Base-by-base conservation (phyloP, 2,888 invertebrate genomes). In the Dryomyza anilis region DNA sequence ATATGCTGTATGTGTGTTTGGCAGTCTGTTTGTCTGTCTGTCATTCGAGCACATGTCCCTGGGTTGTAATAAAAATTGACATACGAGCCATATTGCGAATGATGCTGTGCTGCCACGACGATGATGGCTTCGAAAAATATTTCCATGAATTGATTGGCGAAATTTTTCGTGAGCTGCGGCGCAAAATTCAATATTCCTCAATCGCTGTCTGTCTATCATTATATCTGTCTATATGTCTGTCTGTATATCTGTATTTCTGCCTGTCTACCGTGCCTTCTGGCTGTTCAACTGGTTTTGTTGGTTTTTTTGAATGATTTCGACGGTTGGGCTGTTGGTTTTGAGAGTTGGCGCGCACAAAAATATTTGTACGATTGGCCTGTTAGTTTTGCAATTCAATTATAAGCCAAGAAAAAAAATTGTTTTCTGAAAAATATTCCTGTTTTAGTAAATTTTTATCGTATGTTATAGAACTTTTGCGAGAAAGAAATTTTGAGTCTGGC, bases 1-100 rank as follows among this genome's bases (percentile, higher is more conserved):
- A n/a, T 19, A 16, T 2, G 43, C 19, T 58, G n/a, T 25, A 3
- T 43, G 10, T 27, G 3, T 58, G 27, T 58, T 36, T 19, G 39
- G 12, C 39, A 8, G 33, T 33, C 33, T 7, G 39, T 39, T n/a
- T 7, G 39, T 39, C 39, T n/a, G 39, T 39, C 39, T 39, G 39
- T 39, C 39, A 7, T 14, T n/a, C n/a, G 14, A 39, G 39, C 39
- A 39, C 14, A 23, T 14, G 25, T 45, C 52, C 53, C 63, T 27
- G 62, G 46, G 59, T 58, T 63, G 61, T 60, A 65, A 65, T 67
- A 67, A 67, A 67, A 67, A 60, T 63, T 67, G 65, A 57, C 63
- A 65, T 60, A 67, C 62, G 65, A 16, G 19, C 7, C 58, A 58
- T 3, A 29, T 30, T 29, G n/a, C 25, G 16, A 33, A 12, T 10